Base-by-base conservation (phyloP, 2,797 vertebrate genomes). In the Melanotaenia pygmaea region DNA sequence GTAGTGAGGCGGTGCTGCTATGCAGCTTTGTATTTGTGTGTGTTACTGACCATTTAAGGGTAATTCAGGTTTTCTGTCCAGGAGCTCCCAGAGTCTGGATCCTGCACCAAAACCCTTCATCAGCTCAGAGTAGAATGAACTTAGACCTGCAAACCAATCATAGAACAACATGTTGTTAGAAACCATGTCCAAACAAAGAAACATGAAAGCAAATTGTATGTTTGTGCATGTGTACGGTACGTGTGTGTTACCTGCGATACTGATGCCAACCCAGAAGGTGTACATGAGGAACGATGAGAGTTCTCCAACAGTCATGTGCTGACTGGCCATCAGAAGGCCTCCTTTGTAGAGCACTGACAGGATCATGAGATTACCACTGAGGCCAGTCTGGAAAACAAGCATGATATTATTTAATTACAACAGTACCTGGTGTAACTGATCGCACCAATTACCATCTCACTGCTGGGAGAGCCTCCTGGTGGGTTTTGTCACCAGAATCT, bases 101-200 rank as follows among this genome's bases (percentile, higher is more conserved):
- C 98, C 98, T 0, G 98, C 98, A 64, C 98, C 98, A 64, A 99
- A 95, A 22, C 98, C 98, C 82, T 98, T 99, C 98, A 99, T 99
- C 77, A 99, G 89, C 86, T 97, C 97, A 0, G 98, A 97, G 90
- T 99, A 99, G 91, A 99, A 99, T 0, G 98, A 96, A 88, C 97
- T 99, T 68, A 99, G 82, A 73, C 98, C 98, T 99, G 81, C 28
- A 54, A 54, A 45, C 37, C 71, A 30, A 72, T 34, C 70, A 2
- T 68, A 32, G 18, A 47, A 57, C 14, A 37, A 16, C 4, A 26
- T 9, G 14, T 9, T 16, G 22, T 63, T 1, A 77, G 26, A 12
- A 26, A 45, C 30, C 30, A n/a, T 9, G 10, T 35, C 35, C 35
- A 35, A 8, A 34, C 32, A 34, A 34, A 34, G 32, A 34, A 8